Percentiles rank a stretch among this genome's conserved stretches.
These are phyloP conservation scores for Trichacis sp. DNA, from an alignment of 2,888 invertebrate genomes.

Conservation along the genomic window DNA sequence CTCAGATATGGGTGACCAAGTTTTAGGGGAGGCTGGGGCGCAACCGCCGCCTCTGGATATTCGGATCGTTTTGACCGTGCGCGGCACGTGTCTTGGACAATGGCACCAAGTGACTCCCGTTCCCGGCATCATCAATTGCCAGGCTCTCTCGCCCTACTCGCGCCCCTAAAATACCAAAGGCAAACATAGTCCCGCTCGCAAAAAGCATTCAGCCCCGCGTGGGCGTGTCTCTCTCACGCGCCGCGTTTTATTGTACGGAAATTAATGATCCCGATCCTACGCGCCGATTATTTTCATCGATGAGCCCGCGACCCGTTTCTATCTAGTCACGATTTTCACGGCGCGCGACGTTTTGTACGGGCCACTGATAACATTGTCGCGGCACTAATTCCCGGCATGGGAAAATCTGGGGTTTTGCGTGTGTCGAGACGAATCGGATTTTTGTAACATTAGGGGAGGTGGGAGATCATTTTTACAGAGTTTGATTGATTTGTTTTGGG, in stretches of 20 bases:
- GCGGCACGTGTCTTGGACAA: conserved; percentile 64
- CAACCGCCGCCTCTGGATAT: conserved; percentile 15
- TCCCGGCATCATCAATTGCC: conserved; percentile 64
- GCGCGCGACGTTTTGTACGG: too few species aligned
- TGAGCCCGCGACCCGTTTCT: conserved; percentile 31
- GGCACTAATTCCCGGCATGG: too few species aligned
- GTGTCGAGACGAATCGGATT: too few species aligned
- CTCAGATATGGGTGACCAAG: conserved; percentile 14
- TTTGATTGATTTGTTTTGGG: too few species aligned
- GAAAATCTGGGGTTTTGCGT: too few species aligned
- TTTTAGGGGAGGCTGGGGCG: conserved; percentile 13
- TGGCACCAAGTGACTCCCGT: conserved; percentile 60
- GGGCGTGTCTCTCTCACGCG: conserved; percentile 67
- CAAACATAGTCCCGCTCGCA: conserved; percentile 64
- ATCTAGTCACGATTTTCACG: conserved; percentile 29
- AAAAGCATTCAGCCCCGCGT: conserved; percentile 58
- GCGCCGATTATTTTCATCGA: conserved; percentile 41
- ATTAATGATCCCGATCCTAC: conserved; percentile 61
- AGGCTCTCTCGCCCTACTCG: conserved; percentile 53
- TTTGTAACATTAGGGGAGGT: too few species aligned
- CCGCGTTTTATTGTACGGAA: conserved; percentile 61
- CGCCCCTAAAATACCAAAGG: conserved; percentile 64
- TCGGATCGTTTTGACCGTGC: conserved; percentile 41
- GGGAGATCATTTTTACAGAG: too few species aligned
- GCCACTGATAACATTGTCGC: too few species aligned